phyloP scores from a whole-genome alignment of 1,140 invertebrate species.

The Drosophila baimaii region DNA sequence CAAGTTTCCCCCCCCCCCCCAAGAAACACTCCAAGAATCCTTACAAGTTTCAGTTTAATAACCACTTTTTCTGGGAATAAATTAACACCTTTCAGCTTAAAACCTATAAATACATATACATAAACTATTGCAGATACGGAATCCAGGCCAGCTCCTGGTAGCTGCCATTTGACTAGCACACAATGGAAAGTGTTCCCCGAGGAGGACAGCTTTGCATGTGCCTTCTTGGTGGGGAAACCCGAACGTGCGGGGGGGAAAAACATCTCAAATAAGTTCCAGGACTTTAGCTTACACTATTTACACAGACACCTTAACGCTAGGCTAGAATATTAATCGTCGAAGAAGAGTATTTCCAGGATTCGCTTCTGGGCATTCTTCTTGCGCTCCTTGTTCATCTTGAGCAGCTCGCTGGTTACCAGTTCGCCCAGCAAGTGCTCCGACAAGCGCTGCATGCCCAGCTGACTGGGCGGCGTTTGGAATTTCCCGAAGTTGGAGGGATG shows the following conservation, averaged over 20 bases:
- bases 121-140: slow-evolving; percentile 27
- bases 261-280: slow-evolving; percentile 24
- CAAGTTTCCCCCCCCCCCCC: no score
- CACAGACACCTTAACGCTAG: slow-evolving; percentile 12
- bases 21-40: background rate
- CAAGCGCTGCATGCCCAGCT: slow-evolving; percentile 61
- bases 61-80: slow-evolving; percentile 57
- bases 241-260: slow-evolving; percentile 15
- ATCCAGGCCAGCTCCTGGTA: slow-evolving; percentile 11
- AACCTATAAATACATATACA: slow-evolving; percentile 22
- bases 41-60: slow-evolving; percentile 53
- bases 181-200: slow-evolving; percentile 44
- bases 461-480: slow-evolving; percentile 70
- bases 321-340: slow-evolving; percentile 71
- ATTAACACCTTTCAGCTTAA: slow-evolving; percentile 42
- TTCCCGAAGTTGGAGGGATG: slow-evolving; percentile 70
- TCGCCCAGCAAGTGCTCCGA: slow-evolving; percentile 83
- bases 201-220: slow-evolving; percentile 47
- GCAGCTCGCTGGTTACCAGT: slow-evolving; percentile 79
- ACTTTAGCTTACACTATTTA: slow-evolving; percentile 57
- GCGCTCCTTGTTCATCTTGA: slow-evolving; percentile 82
- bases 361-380: slow-evolving; percentile 79
- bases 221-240: slow-evolving; percentile 68
- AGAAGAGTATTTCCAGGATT: slow-evolving; percentile 83
- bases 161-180: slow-evolving; percentile 64